phyloP scores from a whole-genome alignment of 2,888 invertebrate species.

The Drosophila flavopinicola region DNA sequence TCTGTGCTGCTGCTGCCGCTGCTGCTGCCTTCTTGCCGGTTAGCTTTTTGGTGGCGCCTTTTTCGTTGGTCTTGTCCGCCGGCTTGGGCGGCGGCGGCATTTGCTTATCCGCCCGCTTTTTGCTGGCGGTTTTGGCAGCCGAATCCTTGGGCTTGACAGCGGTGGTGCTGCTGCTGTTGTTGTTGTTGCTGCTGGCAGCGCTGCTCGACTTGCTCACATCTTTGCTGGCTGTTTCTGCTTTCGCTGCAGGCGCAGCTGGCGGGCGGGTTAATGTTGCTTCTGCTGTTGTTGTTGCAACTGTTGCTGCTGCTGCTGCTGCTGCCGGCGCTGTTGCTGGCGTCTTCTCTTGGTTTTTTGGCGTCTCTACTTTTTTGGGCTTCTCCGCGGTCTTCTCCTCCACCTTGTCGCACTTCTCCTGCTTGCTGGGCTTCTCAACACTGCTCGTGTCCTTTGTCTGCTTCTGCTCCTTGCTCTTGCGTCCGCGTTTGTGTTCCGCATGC shows the following conservation, averaged over 20 bases:
- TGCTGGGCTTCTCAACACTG: constrained; percentile 34
- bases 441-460: constrained; percentile 58
- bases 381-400: constrained; percentile 26
- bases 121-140: constrained; percentile 62
- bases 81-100: constrained; percentile 72
- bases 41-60: constrained; percentile 35
- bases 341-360: constrained; percentile 35
- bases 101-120: constrained; percentile 72
- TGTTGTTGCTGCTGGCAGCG: constrained; percentile 52
- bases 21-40: constrained; percentile 46
- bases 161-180: constrained; percentile 54
- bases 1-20: constrained; percentile 46
- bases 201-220: constrained; percentile 24
- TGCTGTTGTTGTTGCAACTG: constrained; percentile 16
- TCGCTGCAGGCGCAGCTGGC: constrained; percentile 7
- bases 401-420: constrained; percentile 38
- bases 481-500: constrained; percentile 49
- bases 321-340: constrained; percentile 12
- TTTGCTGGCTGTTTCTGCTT: constrained; percentile 20
- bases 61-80: constrained; percentile 55
- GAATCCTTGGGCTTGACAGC: constrained; percentile 53
- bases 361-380: constrained; percentile 41
- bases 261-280: too few species aligned
- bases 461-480: constrained; percentile 65
- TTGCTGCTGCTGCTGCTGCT: background rate